These are phyloP conservation scores for Sciurus vulgaris DNA, from an alignment of 2,797 vertebrate species.

Conservation along the genomic window DNA sequence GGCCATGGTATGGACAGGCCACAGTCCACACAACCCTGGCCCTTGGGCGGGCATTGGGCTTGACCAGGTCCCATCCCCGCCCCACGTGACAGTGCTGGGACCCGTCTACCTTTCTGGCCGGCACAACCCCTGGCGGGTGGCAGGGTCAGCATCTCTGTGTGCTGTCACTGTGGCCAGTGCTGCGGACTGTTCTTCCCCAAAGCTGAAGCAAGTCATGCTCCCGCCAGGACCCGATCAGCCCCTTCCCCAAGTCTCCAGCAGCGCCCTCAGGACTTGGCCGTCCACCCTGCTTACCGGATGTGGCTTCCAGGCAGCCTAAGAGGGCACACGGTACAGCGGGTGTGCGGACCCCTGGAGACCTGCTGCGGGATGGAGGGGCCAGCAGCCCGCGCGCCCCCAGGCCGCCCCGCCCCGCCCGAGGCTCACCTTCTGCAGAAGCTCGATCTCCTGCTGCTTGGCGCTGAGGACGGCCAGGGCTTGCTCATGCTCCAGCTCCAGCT, in stretches of 20 bases:
- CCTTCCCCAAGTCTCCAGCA: neutral
- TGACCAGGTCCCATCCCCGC: rapidly evolving
- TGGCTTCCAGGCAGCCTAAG: rapidly evolving
- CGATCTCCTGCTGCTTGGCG: constrained; percentile 99
- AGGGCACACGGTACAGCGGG: too few relatives aligned
- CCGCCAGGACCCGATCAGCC: rapidly evolving
- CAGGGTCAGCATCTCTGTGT: rapidly evolving
- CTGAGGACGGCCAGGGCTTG: constrained; percentile 98
- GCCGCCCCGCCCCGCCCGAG: rapidly evolving
- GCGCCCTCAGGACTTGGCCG: too few relatives aligned
- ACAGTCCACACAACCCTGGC: rapidly evolving
- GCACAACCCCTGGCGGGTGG: rapidly evolving
- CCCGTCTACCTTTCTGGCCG: neutral
- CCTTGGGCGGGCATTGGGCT: rapidly evolving
- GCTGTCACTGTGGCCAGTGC: rapidly evolving
- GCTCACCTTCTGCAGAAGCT: constrained; percentile 97
- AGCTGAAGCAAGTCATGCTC: rapidly evolving
- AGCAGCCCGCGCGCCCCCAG: rapidly evolving
- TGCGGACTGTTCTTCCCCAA: neutral
- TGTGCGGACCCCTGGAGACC: too few relatives aligned
- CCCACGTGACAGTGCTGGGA: neutral
- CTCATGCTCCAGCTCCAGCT: constrained; percentile 99
- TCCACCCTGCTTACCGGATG: rapidly evolving
- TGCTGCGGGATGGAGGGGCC: too few relatives aligned
- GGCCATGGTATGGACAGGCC: rapidly evolving